A percentile compares a stretch with the other conserved stretches of the same genome.
phyloP scores from a whole-genome alignment of 2,888 invertebrate genomes.

The Ecdyonurus torrentis region DNA sequence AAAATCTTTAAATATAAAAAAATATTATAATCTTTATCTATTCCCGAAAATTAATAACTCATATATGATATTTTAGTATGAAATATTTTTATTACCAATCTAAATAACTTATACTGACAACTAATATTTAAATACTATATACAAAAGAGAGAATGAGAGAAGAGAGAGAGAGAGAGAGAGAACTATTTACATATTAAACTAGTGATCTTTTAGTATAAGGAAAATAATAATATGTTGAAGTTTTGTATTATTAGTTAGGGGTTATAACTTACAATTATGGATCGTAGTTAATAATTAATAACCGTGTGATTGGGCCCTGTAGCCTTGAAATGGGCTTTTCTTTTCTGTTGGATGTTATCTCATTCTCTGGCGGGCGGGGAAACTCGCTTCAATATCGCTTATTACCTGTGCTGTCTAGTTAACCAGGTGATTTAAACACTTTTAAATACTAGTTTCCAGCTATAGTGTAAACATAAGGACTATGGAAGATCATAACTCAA shows the following conservation, averaged over 20 bases:
- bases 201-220: not conserved
- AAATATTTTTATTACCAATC: not conserved
- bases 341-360: not conserved
- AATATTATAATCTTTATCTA: not conserved
- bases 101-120: not conserved
- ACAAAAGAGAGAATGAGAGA: no score
- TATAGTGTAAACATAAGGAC: not conserved
- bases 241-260: not conserved
- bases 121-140: not conserved
- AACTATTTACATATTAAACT: not conserved
- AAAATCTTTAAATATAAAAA: not conserved
- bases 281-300: not conserved
- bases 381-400: no score
- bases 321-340: not conserved
- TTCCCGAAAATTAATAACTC: not conserved
- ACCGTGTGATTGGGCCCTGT: not conserved
- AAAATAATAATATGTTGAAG: not conserved
- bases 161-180: no score
- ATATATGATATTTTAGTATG: not conserved
- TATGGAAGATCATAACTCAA: not conserved
- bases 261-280: not conserved
- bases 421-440: not conserved
- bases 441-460: not conserved
- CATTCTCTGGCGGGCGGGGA: no score
- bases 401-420: slow-evolving; percentile 4